These are phyloP conservation scores for Scortum barcoo DNA, from an alignment of 2,113 vertebrate species.

Conservation along the genomic window DNA sequence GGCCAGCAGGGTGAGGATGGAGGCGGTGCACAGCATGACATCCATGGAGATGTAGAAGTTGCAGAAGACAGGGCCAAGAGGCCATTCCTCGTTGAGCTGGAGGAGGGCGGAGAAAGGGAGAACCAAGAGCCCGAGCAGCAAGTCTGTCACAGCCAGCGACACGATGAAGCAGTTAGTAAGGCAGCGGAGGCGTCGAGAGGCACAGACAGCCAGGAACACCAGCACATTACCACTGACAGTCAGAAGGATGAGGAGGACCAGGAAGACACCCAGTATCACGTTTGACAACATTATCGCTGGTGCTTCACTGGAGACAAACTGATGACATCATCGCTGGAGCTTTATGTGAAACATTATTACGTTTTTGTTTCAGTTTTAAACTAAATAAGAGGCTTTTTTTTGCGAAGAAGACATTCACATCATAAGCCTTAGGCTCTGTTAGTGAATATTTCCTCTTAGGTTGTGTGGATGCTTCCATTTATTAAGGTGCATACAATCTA, in stretches of 20 bases:
- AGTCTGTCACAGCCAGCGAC: conserved; percentile 93
- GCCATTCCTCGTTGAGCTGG: conserved; percentile 87
- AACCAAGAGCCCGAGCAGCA: conserved; percentile 93
- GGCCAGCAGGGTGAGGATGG: conserved; percentile 95
- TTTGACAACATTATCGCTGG: conserved; percentile 71
- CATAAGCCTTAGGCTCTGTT: neutral
- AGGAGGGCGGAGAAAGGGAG: conserved; percentile 93
- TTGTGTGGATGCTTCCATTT: neutral
- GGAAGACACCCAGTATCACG: conserved; percentile 80
- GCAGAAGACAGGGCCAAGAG: conserved; percentile 87
- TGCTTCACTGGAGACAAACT: conserved; percentile 35
- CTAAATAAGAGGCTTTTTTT: neutral
- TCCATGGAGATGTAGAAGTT: conserved; percentile 95
- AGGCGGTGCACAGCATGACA: conserved; percentile 97
- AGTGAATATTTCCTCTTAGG: neutral
- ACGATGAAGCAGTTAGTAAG: conserved; percentile 96
- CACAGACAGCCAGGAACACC: conserved; percentile 92
- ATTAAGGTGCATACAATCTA: conserved; percentile 1
- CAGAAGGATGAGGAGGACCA: conserved; percentile 87
- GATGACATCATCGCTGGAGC: conserved; percentile 18
- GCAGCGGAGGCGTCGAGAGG: conserved; percentile 90
- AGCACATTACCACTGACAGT: conserved; percentile 92
- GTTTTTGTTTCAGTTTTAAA: conserved; percentile 17
- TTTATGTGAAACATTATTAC: conserved; percentile 18
- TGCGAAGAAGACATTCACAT: neutral